Evolutionary conservation across 2,797 vertebrate genomes (phyloP), one percentile per base, ranked within the genome.

Genomic region (Arctocebus calabarensis): DNA sequence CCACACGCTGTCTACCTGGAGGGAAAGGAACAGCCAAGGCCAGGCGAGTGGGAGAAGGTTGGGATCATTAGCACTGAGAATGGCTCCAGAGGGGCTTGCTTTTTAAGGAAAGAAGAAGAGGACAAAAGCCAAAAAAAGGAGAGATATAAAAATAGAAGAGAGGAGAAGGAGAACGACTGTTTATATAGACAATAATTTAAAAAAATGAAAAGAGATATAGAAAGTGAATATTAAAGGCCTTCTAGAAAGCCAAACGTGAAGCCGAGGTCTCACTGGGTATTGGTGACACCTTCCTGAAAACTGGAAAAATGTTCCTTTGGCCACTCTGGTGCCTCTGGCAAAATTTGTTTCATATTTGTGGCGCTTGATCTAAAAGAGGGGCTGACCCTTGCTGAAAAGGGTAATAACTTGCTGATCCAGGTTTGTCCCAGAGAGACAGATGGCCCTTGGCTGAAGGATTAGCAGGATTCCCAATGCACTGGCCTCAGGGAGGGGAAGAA

Each of bases 351-450:
- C 88, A 4, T 95, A 74, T 92, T 91, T 95, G 94, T 96, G 96
- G 86, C 89, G 93, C 94, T 97, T 94, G 91, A 95, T 64, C 91
- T 96, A 93, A 97, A 96, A 90, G 68, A 90, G 95, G 59, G 81
- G 91, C 70, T 14, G 81, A 90, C 95, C 91, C 97, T 88, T 90
- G 84, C 87, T 96, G 95, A 92, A 93, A 97, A 97, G 96, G 95
- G 88, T 96, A 95, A 96, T 96, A 95, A 96, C 92, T 97, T 97
- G 40, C 84, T 85, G 88, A 89, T 95, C 92, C 88, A 93, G 90
- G 89, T 91, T 92, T 91, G 83, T 71, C 64, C 86, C 17, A 0
- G 88, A 3, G 37, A 96, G 90, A 78, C 71, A 71, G 94, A 88
- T 11, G 71, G 83, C 85, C 83, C 22, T 57, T 82, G 95, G 94